phyloP scores from a whole-genome alignment of 2,888 invertebrate species.

The Lypha dubia region DNA sequence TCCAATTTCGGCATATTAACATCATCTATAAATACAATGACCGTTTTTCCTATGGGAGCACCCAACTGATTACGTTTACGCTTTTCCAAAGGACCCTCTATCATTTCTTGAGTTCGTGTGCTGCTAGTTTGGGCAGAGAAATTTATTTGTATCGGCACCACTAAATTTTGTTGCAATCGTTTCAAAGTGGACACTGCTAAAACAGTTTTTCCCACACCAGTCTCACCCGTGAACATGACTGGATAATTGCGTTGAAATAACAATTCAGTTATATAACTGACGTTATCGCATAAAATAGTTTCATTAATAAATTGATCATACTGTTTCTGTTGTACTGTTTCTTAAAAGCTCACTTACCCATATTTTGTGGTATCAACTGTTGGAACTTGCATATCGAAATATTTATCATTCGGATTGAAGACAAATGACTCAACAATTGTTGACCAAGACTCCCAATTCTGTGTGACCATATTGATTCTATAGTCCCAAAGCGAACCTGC shows the following conservation, averaged over 20 bases:
- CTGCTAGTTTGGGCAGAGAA: slow-evolving; percentile 97
- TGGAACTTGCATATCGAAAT: slow-evolving; percentile 95
- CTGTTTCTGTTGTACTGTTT: not conserved
- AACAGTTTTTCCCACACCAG: slow-evolving; percentile 95
- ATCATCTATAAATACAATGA: slow-evolving; percentile 94
- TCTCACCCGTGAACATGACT: slow-evolving; percentile 94
- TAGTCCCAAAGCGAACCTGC: slow-evolving; percentile 89
- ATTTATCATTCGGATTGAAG: slow-evolving; percentile 89
- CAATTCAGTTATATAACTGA: slow-evolving; percentile 85
- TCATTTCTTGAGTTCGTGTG: slow-evolving; percentile 90
- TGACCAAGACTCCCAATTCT: slow-evolving; percentile 90
- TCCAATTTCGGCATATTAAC: slow-evolving; percentile 95
- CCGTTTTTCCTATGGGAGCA: slow-evolving; percentile 91
- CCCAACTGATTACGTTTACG: slow-evolving; percentile 91
- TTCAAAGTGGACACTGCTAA: slow-evolving; percentile 90
- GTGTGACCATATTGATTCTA: slow-evolving; percentile 88
- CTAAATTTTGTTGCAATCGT: slow-evolving; percentile 86
- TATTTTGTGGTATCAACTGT: slow-evolving; percentile 95
- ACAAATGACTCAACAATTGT: slow-evolving; percentile 89
- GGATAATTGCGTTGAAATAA: slow-evolving; percentile 89
- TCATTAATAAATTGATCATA: not conserved
- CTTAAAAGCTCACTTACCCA: slow-evolving; percentile 84
- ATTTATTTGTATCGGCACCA: slow-evolving; percentile 91
- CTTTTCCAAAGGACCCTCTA: slow-evolving; percentile 93
- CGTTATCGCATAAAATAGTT: not conserved